These are phyloP conservation scores for Trichogramma pretiosum DNA, from an alignment of 1,140 invertebrate species.

Conservation along the genomic window DNA sequence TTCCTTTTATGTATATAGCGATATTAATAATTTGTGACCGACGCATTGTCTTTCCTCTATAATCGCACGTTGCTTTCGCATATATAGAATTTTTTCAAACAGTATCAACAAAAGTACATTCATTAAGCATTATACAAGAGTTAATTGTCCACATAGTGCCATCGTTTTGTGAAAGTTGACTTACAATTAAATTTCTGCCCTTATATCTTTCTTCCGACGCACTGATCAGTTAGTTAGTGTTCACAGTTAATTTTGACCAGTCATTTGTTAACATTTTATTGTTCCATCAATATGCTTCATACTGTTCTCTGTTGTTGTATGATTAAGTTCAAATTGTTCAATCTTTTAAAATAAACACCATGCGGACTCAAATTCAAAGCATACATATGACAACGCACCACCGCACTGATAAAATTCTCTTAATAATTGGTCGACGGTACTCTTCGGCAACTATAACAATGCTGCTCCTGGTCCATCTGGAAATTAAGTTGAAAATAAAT, in stretches of 20 bases:
- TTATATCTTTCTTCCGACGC: no score
- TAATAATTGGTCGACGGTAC: conserved; percentile 7
- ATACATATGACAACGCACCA: conserved; percentile 17
- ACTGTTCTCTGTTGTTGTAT: conserved; percentile 19
- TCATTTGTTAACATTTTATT: no score
- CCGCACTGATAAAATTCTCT: conserved; percentile 16
- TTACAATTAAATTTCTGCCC: no score
- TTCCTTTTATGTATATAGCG: conserved; percentile 27
- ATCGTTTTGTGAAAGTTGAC: no score
- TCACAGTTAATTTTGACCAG: no score
- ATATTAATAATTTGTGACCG: conserved; percentile 31
- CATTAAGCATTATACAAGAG: conserved; percentile 40
- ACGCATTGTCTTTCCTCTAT: conserved; percentile 38
- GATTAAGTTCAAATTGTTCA: conserved; percentile 20
- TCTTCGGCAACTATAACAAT: conserved; percentile 1
- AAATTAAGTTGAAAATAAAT: conserved; percentile 15
- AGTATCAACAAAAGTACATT: conserved; percentile 41
- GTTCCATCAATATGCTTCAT: no score
- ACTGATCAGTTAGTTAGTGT: no score
- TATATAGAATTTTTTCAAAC: conserved; percentile 39
- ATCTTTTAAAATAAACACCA: conserved; percentile 36
- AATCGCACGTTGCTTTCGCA: conserved; percentile 26
- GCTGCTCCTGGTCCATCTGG: conserved; percentile 13
- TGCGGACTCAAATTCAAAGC: conserved; percentile 23
- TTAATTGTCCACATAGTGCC: conserved; percentile 35